Evolutionary conservation across 2,888 invertebrate genomes (phyloP).

Genomic region (Trisateles emortualis): DNA sequence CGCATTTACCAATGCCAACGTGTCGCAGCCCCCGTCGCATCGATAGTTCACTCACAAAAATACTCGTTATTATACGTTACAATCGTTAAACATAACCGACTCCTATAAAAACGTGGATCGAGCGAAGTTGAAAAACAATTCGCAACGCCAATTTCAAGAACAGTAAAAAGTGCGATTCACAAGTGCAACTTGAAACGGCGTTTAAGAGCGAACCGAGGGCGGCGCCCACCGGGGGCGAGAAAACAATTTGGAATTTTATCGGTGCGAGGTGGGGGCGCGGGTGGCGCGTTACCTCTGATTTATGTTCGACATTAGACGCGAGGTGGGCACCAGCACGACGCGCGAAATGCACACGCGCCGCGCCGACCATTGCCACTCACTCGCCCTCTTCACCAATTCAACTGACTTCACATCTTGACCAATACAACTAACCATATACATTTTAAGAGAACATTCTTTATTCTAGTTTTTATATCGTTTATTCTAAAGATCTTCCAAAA

Average conservation of each 20-base stretch:
- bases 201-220: slow-evolving; percentile 86
- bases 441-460: slow-evolving; percentile 2
- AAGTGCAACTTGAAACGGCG: slow-evolving; percentile 86
- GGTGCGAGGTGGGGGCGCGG: slow-evolving; percentile 69
- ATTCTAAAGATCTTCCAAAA: neutral
- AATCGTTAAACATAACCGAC: slow-evolving; percentile 54
- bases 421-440: neutral
- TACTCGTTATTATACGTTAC: slow-evolving; percentile 53
- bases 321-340: slow-evolving; percentile 67
- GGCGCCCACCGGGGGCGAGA: slow-evolving; percentile 85
- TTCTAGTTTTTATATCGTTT: neutral
- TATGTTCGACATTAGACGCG: slow-evolving; percentile 80
- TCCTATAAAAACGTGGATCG: slow-evolving; percentile 64
- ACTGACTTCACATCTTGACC: slow-evolving; percentile 56
- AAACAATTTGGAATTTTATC: slow-evolving; percentile 87
- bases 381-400: slow-evolving; percentile 51
- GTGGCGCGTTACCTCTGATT: slow-evolving; percentile 80
- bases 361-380: slow-evolving; percentile 66
- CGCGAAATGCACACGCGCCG: slow-evolving; percentile 75
- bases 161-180: slow-evolving; percentile 87
- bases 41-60: slow-evolving; percentile 71
- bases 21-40: slow-evolving; percentile 65
- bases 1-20: slow-evolving; percentile 86
- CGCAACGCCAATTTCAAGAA: slow-evolving; percentile 82
- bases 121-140: slow-evolving; percentile 79